Evolutionary conservation across 2,888 invertebrate genomes (phyloP), one percentile per base, ranked within the genome.

Genomic region (Polydrusus pterygomalis): DNA sequence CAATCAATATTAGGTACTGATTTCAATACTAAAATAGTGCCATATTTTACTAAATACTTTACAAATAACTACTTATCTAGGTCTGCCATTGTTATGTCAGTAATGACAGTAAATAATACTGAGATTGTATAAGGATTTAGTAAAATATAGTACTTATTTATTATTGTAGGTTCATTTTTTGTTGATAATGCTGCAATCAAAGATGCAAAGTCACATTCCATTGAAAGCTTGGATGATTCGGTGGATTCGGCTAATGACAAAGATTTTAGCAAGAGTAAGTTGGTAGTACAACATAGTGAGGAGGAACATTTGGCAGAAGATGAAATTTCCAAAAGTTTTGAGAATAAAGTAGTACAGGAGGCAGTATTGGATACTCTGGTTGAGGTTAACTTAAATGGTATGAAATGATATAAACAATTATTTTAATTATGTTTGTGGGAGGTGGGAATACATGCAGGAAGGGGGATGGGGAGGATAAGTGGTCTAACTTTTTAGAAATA

Each of bases 221-320:
- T 83, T 83, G 91, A 81, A 72, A 86, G 86, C 78, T 82, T 88
- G 84, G 91, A 92, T 74, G 91, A 91, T 84, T 90, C 90, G 34
- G 88, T 89, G 87, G 90, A 90, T 85, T 85, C 89, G 58, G 89
- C 85, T 67, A 79, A 85, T 71, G 90, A 91, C 82, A 86, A 90
- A 75, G 85, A 90, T 74, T 90, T 93, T 86, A 89, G 90, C 81
- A 88, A 89, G 85, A 91, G 92, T 82, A 91, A 91, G 84, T 86
- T 91, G 56, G 91, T 92, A 17, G 91, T 91, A 85, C 90, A 91
- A 47, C 90, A 90, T 81, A 86, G 85, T 80, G 87, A 88, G 77
- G 87, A 87, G 69, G 83, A 74, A 62, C 51, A 56, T 64, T 54
- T 65, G 11, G 20, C 65, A 6, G 73, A 74, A 49, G 62, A 60